Evolutionary conservation across 2,888 invertebrate species (phyloP).

Genomic region (Brachypalpus laphriformis): DNA sequence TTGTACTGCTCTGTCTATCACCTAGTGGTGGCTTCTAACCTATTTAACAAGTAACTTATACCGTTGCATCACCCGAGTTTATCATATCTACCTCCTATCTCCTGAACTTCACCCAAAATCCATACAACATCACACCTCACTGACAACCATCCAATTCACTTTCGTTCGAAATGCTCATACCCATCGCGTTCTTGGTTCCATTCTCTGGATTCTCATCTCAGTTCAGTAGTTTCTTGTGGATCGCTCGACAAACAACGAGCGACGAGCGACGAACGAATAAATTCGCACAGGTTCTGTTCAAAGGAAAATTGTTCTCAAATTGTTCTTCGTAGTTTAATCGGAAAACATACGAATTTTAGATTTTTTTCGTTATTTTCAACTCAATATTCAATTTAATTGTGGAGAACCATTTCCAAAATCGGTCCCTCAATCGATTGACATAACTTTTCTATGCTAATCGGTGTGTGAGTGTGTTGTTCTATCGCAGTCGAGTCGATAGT

Average conservation of each 20-base stretch:
- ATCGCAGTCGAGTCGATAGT: not conserved
- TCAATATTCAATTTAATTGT: slow-evolving; percentile 34
- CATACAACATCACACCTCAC: not conserved
- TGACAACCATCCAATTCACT: slow-evolving; percentile 32
- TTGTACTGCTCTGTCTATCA: no score
- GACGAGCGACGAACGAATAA: slow-evolving; percentile 59
- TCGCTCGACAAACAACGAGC: slow-evolving; percentile 69
- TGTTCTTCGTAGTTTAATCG: slow-evolving; percentile 42
- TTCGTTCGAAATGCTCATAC: slow-evolving; percentile 27
- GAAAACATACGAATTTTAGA: slow-evolving; percentile 35
- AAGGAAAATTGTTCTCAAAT: slow-evolving; percentile 35
- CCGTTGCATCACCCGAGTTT: not conserved
- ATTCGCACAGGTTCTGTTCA: slow-evolving; percentile 50
- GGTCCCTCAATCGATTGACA: slow-evolving; percentile 34
- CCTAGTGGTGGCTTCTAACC: no score
- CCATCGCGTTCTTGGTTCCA: slow-evolving; percentile 22
- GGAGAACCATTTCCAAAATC: slow-evolving; percentile 27
- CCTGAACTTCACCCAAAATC: not conserved
- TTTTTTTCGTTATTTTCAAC: slow-evolving; percentile 3
- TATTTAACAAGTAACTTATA: not conserved
- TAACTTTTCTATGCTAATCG: slow-evolving; percentile 15
- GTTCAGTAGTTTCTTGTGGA: slow-evolving; percentile 73
- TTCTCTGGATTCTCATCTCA: slow-evolving; percentile 58
- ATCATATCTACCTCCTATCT: not conserved
- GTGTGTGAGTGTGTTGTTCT: slow-evolving; percentile 41